Percentiles rank a stretch among this genome's conserved stretches.
Conservation (phyloP, 2,888 invertebrate species). For the Oscheius sp. region DNA sequence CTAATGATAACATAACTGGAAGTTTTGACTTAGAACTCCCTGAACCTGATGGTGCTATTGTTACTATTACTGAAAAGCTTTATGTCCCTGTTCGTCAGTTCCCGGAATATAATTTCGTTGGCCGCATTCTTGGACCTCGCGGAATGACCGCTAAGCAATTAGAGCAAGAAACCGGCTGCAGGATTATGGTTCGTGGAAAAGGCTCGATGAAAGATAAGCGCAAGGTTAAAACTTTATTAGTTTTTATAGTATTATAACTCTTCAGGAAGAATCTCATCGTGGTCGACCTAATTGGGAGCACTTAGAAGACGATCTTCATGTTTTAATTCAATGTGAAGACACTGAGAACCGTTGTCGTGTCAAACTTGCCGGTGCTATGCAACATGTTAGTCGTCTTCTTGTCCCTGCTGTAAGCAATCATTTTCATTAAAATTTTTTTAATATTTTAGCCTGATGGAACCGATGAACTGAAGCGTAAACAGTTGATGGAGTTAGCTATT, state of each 20-base stretch:
- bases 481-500: constrained; percentile 99
- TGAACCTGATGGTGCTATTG: constrained; percentile 74
- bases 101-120: constrained; percentile 99
- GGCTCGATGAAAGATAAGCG: constrained; percentile 58
- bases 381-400: constrained; percentile 95
- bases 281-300: constrained; percentile 99
- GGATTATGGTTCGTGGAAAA: constrained; percentile 99
- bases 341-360: constrained; percentile 94
- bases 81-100: constrained; percentile 99
- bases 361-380: constrained; percentile 92
- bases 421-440: neutral
- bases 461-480: constrained; percentile 98
- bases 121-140: constrained; percentile 95
- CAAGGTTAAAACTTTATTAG: too few relatives aligned
- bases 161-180: constrained; percentile 99
- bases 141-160: constrained; percentile 99
- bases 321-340: constrained; percentile 87
- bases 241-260: too few relatives aligned
- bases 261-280: constrained; percentile 95
- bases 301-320: constrained; percentile 96
- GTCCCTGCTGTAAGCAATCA: constrained; percentile 85
- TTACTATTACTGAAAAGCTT: constrained; percentile 96
- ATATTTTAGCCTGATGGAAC: constrained; percentile 91
- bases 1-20: constrained; percentile 89
- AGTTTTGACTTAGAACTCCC: constrained; percentile 76